Base-by-base conservation (phyloP, 37 sponge, comb jelly and placozoan genomes). In the Chondrilla cf. caribensis region DNA sequence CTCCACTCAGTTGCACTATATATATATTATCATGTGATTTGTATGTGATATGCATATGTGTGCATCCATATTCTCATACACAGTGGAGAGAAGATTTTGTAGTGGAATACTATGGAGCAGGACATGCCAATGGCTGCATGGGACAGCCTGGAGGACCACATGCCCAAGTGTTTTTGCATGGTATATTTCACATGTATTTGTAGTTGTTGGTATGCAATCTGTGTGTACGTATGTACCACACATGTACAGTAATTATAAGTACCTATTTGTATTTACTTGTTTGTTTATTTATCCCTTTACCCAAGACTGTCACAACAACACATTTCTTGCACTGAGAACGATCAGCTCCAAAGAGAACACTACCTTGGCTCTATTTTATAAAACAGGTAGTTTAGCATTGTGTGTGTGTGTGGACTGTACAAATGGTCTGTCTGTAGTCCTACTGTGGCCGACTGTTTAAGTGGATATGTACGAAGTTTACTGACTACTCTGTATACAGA, bases 71-170 rank as follows among this genome's bases (percentile, higher is more conserved):
- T n/a, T 77, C 19, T 81, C 21, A 4, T 76, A 32, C 32, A 41
- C 24, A 86, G 80, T 83, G 55, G 60, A 54, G 82, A 35, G 47
- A 80, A 38, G 80, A 87, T 15, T 88, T 92, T 62, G 28, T 88
- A 70, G 84, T 92, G 78, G 93, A 92, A 82, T 92, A 92, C 43
- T 92, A 76, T 82, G 93, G 93, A 9, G 93, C 81, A 36, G 93
- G 93, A 19, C 17, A 28, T 2, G 4, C 65, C 24, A 51, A 21
- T 38, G 85, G 77, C 17, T 55, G 38, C 54, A 54, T 75, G 32
- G 77, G 32, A 21, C 18, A 44, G 7, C 18, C 41, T 28, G 5
- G 21, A 54, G 77, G 64, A 58, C 71, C 79, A 39, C 28, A 33
- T 22, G 80, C 33, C n/a, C 86, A 79, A 79, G 67, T 57, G 18